A percentile compares a stretch with the other conserved stretches of the same genome.
phyloP scores from a whole-genome alignment of 2,797 vertebrate species.

The Crenuchus spilurus region DNA sequence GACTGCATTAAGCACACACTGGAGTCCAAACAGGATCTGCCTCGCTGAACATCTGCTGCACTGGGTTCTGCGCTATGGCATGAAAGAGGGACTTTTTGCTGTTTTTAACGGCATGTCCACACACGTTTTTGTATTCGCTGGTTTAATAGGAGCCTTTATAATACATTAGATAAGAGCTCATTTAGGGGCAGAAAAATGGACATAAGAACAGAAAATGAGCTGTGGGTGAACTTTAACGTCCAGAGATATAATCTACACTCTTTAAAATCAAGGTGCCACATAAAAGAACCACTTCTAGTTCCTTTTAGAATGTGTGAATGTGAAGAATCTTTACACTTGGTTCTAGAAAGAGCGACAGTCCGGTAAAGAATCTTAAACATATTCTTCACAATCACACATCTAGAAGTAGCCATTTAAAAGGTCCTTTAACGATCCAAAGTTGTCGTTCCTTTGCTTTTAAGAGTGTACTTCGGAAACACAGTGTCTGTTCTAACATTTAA shows the following conservation, averaged over 20 bases:
- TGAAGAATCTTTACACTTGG: no score
- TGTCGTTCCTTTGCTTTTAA: no score
- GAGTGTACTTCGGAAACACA: not conserved
- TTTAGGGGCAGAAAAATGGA: not conserved
- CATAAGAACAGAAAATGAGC: not conserved
- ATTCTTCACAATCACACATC: no score
- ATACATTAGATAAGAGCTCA: not conserved
- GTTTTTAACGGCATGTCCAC: not conserved
- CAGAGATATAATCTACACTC: no score
- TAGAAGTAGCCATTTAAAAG: no score
- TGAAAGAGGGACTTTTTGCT: not conserved
- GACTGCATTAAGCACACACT: constrained; percentile 10
- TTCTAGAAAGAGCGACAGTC: no score
- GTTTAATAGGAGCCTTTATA: not conserved
- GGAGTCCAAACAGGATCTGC: constrained; percentile 3
- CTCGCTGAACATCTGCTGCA: not conserved
- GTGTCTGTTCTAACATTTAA: not conserved
- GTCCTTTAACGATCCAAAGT: no score
- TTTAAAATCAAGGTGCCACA: no score
- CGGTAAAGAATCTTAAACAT: no score
- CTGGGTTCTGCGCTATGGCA: not conserved
- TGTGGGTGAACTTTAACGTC: not conserved
- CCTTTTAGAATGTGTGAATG: no score
- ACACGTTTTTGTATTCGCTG: not conserved
- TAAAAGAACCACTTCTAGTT: no score